Evolutionary conservation across 92 coral and sea anemone genomes (phyloP), one percentile per base, ranked within the genome.

Genomic region (Actinostola sp.): DNA sequence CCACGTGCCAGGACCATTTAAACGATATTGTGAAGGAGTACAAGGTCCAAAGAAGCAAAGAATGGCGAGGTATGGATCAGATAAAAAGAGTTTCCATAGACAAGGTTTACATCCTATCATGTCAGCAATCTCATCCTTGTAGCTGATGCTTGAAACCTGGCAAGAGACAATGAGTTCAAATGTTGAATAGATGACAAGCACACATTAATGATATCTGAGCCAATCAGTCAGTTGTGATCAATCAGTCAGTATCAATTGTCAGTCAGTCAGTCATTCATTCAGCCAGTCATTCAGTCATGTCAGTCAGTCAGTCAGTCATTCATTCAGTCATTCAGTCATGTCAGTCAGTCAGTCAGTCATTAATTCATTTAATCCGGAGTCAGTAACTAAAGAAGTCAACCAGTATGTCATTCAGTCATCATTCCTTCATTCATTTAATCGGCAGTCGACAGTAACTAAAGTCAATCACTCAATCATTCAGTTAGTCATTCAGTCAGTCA

Each of bases 1-100:
- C 97, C 97, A 89, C 24, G 85, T 65, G 9, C 92, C 97, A 23
- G 97, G 97, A 8, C 97, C 97, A 72, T 54, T 84, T 32, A 92
- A 86, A 15, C 97, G 92, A 70, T 92, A 92, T 77, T 92, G 97
- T 36, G 97, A 72, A 0, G 97, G 91, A 20, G 85, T 86, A 59
- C 97, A 84, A 60, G 97, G 97, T 7, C 97, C 97, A 48, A 92
- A 71, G 70, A 53, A 82, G 67, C 93, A 92, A 70, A 82, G 86
- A 17, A 88, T 66, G 51, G 97, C 97, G 52, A 92, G 75, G 2
- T 34, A 36, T 38, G 93, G 97, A 49, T 92, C 97, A 34, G 78
- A 39, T 50, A 88, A 53, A 26, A 88, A 68, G 43, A 92, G 86
- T 51, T 73, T 73, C 17, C 80, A 32, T 35, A 92, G 82, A 39